Evolutionary conservation across 2,888 invertebrate species (phyloP).

Genomic region (Megastigmus dorsalis): DNA sequence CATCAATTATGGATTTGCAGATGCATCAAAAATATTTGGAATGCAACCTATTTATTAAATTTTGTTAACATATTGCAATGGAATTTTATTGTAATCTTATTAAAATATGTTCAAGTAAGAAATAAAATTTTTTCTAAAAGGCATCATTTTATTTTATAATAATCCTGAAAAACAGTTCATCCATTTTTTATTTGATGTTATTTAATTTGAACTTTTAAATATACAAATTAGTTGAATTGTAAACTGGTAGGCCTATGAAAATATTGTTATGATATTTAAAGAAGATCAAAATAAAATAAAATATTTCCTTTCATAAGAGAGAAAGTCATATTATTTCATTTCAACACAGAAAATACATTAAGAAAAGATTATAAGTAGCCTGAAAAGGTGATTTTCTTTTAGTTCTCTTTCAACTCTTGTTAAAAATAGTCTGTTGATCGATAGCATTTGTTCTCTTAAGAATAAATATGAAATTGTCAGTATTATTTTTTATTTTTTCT

Average conservation of each 20-base stretch:
- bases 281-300: too few species aligned
- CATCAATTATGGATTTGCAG: too few species aligned
- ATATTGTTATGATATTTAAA: too few species aligned
- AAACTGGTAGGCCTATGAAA: background rate
- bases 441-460: background rate
- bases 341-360: background rate
- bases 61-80: too few species aligned
- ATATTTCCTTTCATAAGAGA: too few species aligned
- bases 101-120: too few species aligned
- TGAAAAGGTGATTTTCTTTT: background rate
- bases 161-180: background rate
- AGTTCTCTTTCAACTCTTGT: background rate
- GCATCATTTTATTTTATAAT: too few species aligned
- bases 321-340: background rate
- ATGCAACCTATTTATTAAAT: too few species aligned
- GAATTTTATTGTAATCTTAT: too few species aligned
- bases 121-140: too few species aligned
- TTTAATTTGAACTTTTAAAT: background rate
- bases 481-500: background rate
- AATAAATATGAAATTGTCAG: constrained; percentile 1
- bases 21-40: too few species aligned
- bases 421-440: background rate
- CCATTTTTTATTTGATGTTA: background rate
- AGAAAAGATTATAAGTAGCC: constrained; percentile 17
- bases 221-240: background rate